phyloP scores from a whole-genome alignment of 1,140 invertebrate species.

The Ostrea edulis region DNA sequence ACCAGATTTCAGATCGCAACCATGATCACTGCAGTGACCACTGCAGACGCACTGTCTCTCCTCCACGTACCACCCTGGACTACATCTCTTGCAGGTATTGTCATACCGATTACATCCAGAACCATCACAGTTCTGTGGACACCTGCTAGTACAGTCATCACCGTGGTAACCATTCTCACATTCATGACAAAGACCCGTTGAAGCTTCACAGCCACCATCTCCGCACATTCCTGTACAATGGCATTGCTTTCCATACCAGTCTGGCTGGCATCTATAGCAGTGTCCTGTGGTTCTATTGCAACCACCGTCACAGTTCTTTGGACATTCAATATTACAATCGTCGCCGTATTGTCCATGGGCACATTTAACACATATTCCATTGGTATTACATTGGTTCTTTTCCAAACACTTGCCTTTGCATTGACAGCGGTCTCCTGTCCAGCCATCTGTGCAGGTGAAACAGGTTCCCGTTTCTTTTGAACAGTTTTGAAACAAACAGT shows the following conservation, averaged over 20 bases:
- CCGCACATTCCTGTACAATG: constrained; percentile 41
- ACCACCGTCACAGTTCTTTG: constrained; percentile 24
- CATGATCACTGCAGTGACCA: constrained; percentile 46
- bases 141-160: neutral
- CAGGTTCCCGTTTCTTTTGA: constrained; percentile 40
- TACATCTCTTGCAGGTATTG: constrained; percentile 20
- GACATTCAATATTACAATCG: constrained; percentile 4
- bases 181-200: constrained; percentile 9
- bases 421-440: constrained; percentile 41
- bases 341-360: constrained; percentile 20
- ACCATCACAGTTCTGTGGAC: constrained; percentile 43
- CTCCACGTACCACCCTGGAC: neutral
- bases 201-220: neutral
- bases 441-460: constrained; percentile 13
- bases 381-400: neutral
- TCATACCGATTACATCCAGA: constrained; percentile 28
- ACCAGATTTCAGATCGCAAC: constrained; percentile 39
- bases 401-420: constrained; percentile 43
- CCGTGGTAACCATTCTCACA: constrained; percentile 41
- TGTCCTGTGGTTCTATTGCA: neutral
- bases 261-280: constrained; percentile 27
- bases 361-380: constrained; percentile 41
- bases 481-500: constrained; percentile 32
- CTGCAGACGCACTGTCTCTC: constrained; percentile 40
- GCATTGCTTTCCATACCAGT: constrained; percentile 50